Percentiles rank a stretch among this genome's conserved stretches.
These are phyloP conservation scores for Caenorhabditis tropicalis DNA, from an alignment of 1,140 invertebrate genomes.

Conservation along the genomic window DNA sequence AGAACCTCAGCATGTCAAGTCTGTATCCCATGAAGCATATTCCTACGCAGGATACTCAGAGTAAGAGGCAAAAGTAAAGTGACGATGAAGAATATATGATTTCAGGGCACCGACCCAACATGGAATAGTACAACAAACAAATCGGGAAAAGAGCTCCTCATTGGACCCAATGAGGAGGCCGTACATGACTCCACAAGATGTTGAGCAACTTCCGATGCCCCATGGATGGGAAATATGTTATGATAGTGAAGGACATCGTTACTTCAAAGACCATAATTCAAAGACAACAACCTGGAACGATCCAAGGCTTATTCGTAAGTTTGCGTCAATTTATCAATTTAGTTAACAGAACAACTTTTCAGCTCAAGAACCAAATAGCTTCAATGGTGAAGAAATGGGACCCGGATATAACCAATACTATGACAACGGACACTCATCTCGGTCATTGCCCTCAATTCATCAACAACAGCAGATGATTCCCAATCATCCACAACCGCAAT, in stretches of 20 bases:
- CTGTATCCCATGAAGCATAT: constrained; percentile 16
- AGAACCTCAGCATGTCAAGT: background rate
- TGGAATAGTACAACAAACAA: background rate
- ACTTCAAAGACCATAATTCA: constrained; percentile 18
- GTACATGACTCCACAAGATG: constrained; percentile 10
- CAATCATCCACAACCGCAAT: constrained; percentile 31
- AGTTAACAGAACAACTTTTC: background rate
- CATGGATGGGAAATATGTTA: constrained; percentile 20
- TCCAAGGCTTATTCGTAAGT: constrained; percentile 8
- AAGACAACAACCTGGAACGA: constrained; percentile 11
- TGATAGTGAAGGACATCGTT: constrained; percentile 4
- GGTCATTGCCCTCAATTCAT: constrained; percentile 9
- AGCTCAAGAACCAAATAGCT: background rate
- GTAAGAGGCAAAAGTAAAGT: background rate
- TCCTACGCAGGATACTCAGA: background rate
- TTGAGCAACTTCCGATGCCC: background rate
- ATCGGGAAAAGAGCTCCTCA: constrained; percentile 27
- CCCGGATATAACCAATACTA: background rate
- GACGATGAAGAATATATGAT: background rate
- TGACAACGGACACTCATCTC: constrained; percentile 7
- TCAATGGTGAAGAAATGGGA: background rate
- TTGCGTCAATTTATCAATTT: background rate
- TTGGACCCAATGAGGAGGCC: constrained; percentile 42
- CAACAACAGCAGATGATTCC: constrained; percentile 27
- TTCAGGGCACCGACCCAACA: background rate